Base-by-base conservation (phyloP, 2,113 vertebrate species). In the Eira barbara region DNA sequence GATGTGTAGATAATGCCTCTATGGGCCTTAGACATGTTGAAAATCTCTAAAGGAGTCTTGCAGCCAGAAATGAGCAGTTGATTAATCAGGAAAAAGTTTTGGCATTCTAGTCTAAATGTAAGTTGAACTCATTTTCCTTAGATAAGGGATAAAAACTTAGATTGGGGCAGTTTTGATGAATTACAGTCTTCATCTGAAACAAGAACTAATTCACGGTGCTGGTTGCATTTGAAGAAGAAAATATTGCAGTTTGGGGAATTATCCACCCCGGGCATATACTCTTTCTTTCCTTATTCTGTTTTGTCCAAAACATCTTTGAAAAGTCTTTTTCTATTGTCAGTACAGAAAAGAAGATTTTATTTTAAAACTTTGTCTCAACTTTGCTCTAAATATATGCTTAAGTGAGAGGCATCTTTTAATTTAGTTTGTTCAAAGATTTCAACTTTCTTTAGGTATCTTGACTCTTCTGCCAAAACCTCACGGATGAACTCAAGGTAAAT, bases 221-320 rank as follows among this genome's bases (percentile, higher is more conserved):
- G 57, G 4, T 25, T 92, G 29, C 29, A 90, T 74, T 96, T 81
- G 74, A 55, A 71, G 80, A 74, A 95, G 49, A 84, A 91, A 82
- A 55, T 34, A 76, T 59, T 86, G 23, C 4, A 7, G 15, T 82
- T 31, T 45, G 29, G 34, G 34, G 10, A 65, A 29, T 74, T 61
- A 71, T 31, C 11, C 1, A 45, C 84, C 3, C 8, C 20, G 29
- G 55, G 34, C 18, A 74, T 6, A 61, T 67, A 63, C 2, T n/a
- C 59, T 89, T 86, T 94, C 10, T 92, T 86, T 95, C 29, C 63
- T 92, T 91, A 69, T 93, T 85, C 73, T 78, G 36, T 78, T 89
- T 65, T 86, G 29, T 15, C 36, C 57, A 80, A 25, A 74, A 69
- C 91, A 20, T 47, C 27, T 86, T 67, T 95, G 21, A 52, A 95